Evolutionary conservation across 2,113 vertebrate species (phyloP).

Genomic region (Boulengeromyrus knoepffleri): DNA sequence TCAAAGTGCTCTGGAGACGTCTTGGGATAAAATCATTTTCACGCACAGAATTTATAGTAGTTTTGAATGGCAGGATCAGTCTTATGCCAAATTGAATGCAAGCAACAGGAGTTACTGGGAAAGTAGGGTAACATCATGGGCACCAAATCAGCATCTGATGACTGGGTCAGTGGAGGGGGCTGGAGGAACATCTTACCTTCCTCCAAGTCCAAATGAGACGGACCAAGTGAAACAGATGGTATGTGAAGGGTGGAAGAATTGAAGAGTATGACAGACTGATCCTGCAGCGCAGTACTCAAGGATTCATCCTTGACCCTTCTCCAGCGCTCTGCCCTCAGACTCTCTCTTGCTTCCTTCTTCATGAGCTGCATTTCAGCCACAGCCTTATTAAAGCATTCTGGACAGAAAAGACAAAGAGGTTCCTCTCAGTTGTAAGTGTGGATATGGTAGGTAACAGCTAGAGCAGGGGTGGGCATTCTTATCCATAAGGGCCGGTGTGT

Average conservation of each 20-base stretch:
- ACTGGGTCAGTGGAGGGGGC: neutral
- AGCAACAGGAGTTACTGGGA: neutral
- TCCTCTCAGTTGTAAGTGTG: neutral
- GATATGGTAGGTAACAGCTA: neutral
- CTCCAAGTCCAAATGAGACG: neutral
- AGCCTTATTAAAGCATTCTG: slow-evolving; percentile 2
- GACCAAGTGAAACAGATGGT: neutral
- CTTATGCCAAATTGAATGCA: neutral
- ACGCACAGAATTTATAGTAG: neutral
- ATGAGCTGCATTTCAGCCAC: neutral
- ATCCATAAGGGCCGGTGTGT: no score
- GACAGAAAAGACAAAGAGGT: neutral
- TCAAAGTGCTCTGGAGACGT: neutral
- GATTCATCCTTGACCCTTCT: neutral
- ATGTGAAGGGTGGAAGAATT: no score
- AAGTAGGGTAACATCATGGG: neutral
- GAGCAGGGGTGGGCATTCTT: no score
- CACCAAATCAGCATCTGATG: neutral
- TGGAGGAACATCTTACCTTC: neutral
- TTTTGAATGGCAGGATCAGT: neutral
- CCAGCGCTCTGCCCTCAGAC: neutral
- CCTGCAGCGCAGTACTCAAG: neutral
- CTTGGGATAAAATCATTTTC: neutral
- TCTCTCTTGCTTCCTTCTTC: neutral
- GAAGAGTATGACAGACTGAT: slow-evolving; percentile 2